phyloP scores from a whole-genome alignment of 2,888 invertebrate genomes.

The Bimastos eiseni region DNA sequence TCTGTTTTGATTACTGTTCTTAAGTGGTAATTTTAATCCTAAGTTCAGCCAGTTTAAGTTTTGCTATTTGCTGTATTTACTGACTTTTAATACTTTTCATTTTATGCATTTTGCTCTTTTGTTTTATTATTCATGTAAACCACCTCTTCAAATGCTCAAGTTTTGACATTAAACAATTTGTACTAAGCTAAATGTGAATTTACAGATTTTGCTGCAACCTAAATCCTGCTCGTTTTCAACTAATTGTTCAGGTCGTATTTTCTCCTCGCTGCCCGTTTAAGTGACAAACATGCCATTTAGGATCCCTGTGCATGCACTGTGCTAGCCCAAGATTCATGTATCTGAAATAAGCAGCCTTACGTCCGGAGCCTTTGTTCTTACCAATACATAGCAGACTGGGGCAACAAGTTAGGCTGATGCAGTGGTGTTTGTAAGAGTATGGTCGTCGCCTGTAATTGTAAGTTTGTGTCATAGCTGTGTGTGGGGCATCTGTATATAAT shows the following conservation, averaged over 20 bases:
- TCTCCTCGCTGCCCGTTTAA: too few relatives aligned
- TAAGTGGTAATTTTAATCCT: not conserved
- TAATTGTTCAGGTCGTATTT: too few relatives aligned
- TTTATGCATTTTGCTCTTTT: not conserved
- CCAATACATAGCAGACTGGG: too few relatives aligned
- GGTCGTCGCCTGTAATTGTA: not conserved
- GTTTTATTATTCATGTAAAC: not conserved
- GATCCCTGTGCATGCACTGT: too few relatives aligned
- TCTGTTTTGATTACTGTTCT: not conserved
- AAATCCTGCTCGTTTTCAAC: too few relatives aligned
- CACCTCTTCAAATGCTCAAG: not conserved
- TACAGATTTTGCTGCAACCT: too few relatives aligned
- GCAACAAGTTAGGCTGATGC: not conserved
- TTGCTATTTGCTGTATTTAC: not conserved
- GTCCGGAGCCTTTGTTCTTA: too few relatives aligned
- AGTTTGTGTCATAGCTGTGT: not conserved
- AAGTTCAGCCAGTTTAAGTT: not conserved
- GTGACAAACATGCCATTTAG: too few relatives aligned
- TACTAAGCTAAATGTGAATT: not conserved
- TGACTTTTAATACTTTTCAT: not conserved
- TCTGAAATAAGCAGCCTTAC: too few relatives aligned
- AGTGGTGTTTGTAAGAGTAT: not conserved
- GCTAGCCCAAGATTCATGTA: too few relatives aligned
- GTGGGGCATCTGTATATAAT: not conserved
- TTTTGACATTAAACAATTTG: not conserved